These are phyloP conservation scores for Anhinga rufa DNA, from an alignment of 2,113 vertebrate species.

Conservation along the genomic window DNA sequence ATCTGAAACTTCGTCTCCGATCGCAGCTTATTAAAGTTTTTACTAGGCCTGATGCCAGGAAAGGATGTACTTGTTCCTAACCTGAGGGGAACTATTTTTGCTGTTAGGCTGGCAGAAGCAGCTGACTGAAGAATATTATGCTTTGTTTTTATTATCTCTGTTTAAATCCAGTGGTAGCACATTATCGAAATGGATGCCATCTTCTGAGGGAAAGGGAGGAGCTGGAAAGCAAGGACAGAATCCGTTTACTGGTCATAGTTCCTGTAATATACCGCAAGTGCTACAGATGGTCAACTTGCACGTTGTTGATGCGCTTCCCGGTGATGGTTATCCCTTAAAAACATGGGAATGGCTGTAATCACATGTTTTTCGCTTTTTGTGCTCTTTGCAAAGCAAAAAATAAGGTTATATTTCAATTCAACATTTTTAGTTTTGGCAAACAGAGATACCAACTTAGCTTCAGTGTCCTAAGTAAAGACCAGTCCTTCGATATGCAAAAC, in stretches of 20 bases:
- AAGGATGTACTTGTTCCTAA: neutral
- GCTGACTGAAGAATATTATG: neutral
- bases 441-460: neutral
- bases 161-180: neutral
- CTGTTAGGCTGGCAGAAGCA: neutral
- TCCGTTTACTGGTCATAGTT: neutral
- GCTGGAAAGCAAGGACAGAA: neutral
- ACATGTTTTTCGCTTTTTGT: neutral
- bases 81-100: neutral
- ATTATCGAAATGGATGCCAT: neutral
- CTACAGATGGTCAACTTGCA: neutral
- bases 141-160: neutral
- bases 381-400: neutral
- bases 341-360: neutral
- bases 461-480: neutral
- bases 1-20: neutral
- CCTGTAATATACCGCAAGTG: neutral
- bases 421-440: neutral
- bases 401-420: neutral
- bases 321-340: neutral
- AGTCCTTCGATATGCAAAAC: rapidly evolving
- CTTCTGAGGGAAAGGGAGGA: neutral
- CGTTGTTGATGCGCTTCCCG: neutral
- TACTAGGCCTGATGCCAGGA: neutral
- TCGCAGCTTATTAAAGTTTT: neutral